Evolutionary conservation across 2,113 vertebrate species (phyloP), one percentile per base, ranked within the genome.

Genomic region (Istiophorus platypterus): DNA sequence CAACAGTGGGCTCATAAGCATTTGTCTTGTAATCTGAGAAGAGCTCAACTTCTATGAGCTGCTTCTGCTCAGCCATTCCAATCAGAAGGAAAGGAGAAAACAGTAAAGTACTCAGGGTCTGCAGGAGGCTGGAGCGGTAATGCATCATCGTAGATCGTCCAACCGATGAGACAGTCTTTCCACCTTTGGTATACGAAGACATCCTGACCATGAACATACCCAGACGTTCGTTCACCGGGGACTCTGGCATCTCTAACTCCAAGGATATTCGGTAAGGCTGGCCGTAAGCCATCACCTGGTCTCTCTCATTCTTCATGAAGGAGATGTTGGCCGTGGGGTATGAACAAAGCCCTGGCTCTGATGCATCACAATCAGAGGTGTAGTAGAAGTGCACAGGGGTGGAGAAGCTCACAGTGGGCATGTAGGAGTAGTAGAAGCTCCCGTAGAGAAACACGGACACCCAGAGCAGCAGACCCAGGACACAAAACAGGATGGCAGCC

Each of bases 361-460:
- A 75, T 3, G 91, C 70, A 5, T 94, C 93, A 70, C 97, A 98
- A 65, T 96, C 95, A 0, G 97, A 96, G 91, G 94, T 94, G 95
- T 97, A 97, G 71, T 90, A 82, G 89, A 95, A 96, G 79, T 98
- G 95, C 34, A 97, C 97, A 0, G 97, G 96, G 59, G 96, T 96
- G 80, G 96, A 93, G 81, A 96, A 97, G 93, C 97, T 98, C 85
- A 97, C 96, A 0, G 95, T 95, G 9, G 97, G 97, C 96, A 98
- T 97, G 90, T 98, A 97, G 59, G 97, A 97, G 78, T 97, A 98
- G 87, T 98, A 98, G 94, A 98, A 98, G 88, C 96, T 97, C 20
- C 97, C 97, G 5, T 98, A 98, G 7, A 98, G 95, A 82, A 98
- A 98, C 62, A 98, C 88, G 2, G 97, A 96, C 65, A 97, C 95